A percentile compares a stretch with the other conserved stretches of the same genome.
Conservation (phyloP, 2,113 vertebrate genomes). For the Dendropsophus ebraccatus region DNA sequence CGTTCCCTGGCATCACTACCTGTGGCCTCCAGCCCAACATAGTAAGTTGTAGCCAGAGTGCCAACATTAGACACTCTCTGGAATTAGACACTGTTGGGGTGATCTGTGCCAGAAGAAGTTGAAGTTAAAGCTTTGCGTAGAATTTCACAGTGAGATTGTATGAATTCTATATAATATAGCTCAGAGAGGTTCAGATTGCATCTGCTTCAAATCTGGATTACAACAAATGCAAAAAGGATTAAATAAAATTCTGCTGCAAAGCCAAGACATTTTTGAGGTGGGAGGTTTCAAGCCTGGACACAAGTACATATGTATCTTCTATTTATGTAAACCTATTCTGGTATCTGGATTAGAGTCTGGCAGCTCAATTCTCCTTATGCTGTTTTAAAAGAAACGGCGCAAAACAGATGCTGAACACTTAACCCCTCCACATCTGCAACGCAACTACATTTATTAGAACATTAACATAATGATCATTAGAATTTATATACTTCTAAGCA, state of each 20-base stretch:
- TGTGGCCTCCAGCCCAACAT: conserved; percentile 44
- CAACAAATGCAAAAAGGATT: conserved; percentile 42
- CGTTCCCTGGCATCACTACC: conserved; percentile 46
- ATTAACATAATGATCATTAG: no score
- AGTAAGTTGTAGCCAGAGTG: conserved; percentile 43
- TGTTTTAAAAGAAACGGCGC: not conserved
- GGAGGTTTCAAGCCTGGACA: not conserved
- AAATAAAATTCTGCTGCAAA: conserved; percentile 10
- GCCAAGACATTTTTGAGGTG: conserved; percentile 38
- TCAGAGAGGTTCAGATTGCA: not conserved
- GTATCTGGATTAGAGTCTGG: not conserved
- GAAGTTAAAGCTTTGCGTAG: not conserved
- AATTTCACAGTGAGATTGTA: not conserved
- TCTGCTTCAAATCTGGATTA: conserved; percentile 25
- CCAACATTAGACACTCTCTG: conserved; percentile 36
- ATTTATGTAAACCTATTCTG: conserved; percentile 28
- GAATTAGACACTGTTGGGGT: not conserved
- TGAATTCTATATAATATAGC: not conserved
- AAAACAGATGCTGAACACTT: not conserved
- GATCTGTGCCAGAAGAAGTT: not conserved
- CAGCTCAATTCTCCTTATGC: not conserved
- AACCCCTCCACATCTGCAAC: not conserved
- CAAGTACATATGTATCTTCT: conserved; percentile 26
- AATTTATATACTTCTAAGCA: no score
- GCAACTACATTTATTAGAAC: not conserved